These are phyloP conservation scores for Sisyra terminalis DNA, from an alignment of 2,888 invertebrate genomes.

Conservation along the genomic window DNA sequence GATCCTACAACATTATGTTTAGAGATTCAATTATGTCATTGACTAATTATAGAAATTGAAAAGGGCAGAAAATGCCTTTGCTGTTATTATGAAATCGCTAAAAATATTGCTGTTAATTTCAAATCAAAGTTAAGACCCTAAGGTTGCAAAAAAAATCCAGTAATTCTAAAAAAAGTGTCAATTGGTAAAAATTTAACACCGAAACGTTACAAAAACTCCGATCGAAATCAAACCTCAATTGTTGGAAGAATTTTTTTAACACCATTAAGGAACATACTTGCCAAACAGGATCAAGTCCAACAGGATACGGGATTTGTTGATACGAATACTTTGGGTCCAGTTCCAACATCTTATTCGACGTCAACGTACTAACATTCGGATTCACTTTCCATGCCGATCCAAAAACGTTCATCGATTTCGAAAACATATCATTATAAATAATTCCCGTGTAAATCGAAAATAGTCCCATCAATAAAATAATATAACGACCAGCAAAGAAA, in stretches of 20 bases:
- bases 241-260: neutral
- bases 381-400: constrained; percentile 40
- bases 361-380: constrained; percentile 16
- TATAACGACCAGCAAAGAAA: constrained; percentile 62
- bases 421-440: constrained; percentile 67
- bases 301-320: constrained; percentile 38
- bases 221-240: neutral
- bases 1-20: too few relatives aligned
- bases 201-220: neutral
- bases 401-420: constrained; percentile 57
- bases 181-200: too few relatives aligned
- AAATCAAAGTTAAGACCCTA: too few relatives aligned
- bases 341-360: constrained; percentile 17
- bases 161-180: too few relatives aligned
- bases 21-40: too few relatives aligned
- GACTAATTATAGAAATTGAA: too few relatives aligned
- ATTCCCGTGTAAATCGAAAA: constrained; percentile 66
- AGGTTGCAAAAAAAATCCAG: too few relatives aligned
- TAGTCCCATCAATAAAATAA: constrained; percentile 60
- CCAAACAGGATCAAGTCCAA: constrained; percentile 65
- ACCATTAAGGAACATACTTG: constrained; percentile 24
- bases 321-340: constrained; percentile 30
- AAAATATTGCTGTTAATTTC: too few relatives aligned
- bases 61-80: too few relatives aligned
- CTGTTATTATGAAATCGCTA: too few relatives aligned